A percentile compares a stretch with the other conserved stretches of the same genome.
phyloP scores from a whole-genome alignment of 1,140 invertebrate genomes.

The Formica exsecta region DNA sequence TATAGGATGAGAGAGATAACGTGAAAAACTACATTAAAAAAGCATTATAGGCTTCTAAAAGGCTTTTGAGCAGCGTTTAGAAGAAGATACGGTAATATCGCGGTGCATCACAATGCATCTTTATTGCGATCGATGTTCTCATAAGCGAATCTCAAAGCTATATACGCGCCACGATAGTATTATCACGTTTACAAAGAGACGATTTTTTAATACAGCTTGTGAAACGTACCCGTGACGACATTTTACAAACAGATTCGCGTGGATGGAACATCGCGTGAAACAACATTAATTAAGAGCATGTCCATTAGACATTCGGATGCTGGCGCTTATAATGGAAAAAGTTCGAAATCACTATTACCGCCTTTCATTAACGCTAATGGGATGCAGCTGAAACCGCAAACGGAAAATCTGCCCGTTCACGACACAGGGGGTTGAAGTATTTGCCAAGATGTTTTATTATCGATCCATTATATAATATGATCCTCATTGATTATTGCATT shows the following conservation, averaged over 20 bases:
- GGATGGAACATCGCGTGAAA: not conserved
- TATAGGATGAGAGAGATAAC: not conserved
- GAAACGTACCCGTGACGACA: not conserved
- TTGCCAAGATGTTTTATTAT: slow-evolving; percentile 50
- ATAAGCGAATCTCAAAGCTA: slow-evolving; percentile 2
- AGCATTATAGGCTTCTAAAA: slow-evolving; percentile 26
- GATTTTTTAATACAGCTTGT: not conserved
- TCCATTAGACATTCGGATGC: slow-evolving; percentile 68
- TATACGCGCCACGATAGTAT: not conserved
- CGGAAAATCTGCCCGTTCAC: slow-evolving; percentile 33
- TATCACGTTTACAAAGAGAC: not conserved
- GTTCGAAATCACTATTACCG: slow-evolving; percentile 59
- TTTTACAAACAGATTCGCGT: not conserved
- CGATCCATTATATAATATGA: slow-evolving; percentile 30
- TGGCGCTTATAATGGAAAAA: slow-evolving; percentile 62
- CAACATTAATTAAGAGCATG: slow-evolving; percentile 70
- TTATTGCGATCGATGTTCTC: slow-evolving; percentile 24
- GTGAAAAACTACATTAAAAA: slow-evolving; percentile 23
- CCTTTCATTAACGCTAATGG: slow-evolving; percentile 74
- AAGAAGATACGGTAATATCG: slow-evolving; percentile 41
- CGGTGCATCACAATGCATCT: slow-evolving; percentile 28
- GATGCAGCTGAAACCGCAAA: slow-evolving; percentile 45
- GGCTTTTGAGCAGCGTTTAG: not conserved
- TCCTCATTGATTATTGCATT: slow-evolving; percentile 33
- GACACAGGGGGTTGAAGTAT: slow-evolving; percentile 50